Conservation (phyloP, 2,113 vertebrate genomes). For the Cacatua alba region DNA sequence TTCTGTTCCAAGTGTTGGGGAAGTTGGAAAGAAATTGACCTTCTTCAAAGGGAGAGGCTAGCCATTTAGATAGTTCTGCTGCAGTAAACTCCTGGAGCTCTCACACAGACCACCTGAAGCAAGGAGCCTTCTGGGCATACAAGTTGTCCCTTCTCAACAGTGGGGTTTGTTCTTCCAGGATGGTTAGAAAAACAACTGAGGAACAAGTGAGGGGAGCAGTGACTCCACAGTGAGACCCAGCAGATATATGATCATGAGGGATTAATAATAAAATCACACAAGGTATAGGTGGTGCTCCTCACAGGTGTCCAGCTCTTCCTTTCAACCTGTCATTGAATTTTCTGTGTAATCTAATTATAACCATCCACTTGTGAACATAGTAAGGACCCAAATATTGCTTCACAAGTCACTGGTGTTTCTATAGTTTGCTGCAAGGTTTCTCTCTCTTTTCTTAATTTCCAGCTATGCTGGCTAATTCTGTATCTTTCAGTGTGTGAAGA, state of each 20-base stretch:
- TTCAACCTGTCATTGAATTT: neutral
- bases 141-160: rapidly evolving
- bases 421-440: neutral
- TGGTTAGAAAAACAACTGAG: neutral
- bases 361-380: neutral
- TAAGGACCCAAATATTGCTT: neutral
- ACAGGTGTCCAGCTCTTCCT: neutral
- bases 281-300: neutral
- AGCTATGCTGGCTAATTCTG: neutral
- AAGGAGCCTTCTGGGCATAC: neutral
- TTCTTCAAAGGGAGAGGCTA: neutral
- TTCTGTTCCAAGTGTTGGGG: neutral
- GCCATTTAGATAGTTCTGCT: neutral
- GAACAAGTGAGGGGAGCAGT: neutral
- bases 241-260: neutral
- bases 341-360: neutral
- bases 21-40: neutral
- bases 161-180: neutral
- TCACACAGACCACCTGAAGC: neutral
- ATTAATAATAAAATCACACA: neutral
- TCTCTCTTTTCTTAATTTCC: neutral
- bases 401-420: neutral
- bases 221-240: neutral
- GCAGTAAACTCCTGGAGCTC: neutral
- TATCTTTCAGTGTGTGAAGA: neutral